Base-by-base conservation (phyloP, 35 echinoderm and acorn worm species). In the Ptychodera flava region DNA sequence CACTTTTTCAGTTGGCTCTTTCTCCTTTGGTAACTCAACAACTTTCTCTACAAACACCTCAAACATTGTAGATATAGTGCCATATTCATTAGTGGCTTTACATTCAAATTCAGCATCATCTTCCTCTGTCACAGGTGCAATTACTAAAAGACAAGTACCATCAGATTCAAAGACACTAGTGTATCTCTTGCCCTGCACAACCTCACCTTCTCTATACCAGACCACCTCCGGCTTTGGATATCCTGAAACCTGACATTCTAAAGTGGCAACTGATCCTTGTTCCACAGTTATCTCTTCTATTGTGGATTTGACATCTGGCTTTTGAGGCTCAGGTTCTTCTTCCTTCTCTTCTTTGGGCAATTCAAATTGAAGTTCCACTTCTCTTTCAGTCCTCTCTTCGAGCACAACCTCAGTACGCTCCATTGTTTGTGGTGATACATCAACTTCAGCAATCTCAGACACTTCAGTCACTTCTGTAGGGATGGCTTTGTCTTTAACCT, bases 321-420 rank as follows among this genome's bases (percentile, higher is more conserved):
- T 1, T 15, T 16, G 33, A 31, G 22, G 16, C 35, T 88, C 12
- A 38, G 86, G 86, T 36, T 16, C 31, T 38, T 80, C 78, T 35
- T 79, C 31, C 76, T 76, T 36, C 16, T 31, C 85, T 35, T 86
- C 52, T 86, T 77, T 31, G 6, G 52, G 32, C 1, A 76, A 15
- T 81, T 81, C 29, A 2, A 2, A 81, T 81, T 2, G 10, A 31
- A 31, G 29, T 10, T 37, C 38, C 81, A 81, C 30, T 82, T 93
- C 91, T 78, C 85, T 89, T 38, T 81, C 53, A 93, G 94, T 90
- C 80, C 64, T 33, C 79, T 89, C 85, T 34, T 97, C 91, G 32
- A 97, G 31, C n/a, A 86, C 38, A 87, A 97, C 78, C 33, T 94
- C 89, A 22, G 87, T 92, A 33, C 77, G 79, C 32, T 92, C 91